Percentiles rank a stretch among this genome's conserved stretches.
These are phyloP conservation scores for Rhinoderma darwinii DNA, from an alignment of 2,113 vertebrate species.

Conservation along the genomic window DNA sequence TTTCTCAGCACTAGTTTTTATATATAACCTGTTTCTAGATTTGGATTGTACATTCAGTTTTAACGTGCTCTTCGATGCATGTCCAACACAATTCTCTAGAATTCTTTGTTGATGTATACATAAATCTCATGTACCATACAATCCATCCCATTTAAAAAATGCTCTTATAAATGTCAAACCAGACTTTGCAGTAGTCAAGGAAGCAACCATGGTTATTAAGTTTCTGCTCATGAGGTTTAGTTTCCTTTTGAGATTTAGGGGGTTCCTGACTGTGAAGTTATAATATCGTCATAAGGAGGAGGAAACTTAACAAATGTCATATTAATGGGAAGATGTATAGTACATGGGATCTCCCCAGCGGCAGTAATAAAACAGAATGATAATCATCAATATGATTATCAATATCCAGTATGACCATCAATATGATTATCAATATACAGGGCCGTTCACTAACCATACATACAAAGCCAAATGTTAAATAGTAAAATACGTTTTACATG, in stretches of 20 bases:
- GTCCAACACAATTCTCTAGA: not conserved
- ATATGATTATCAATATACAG: not conserved
- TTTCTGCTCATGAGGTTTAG: not conserved
- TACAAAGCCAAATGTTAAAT: not conserved
- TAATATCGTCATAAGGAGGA: not conserved
- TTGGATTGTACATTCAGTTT: not conserved
- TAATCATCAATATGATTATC: no score
- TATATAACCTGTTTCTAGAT: not conserved
- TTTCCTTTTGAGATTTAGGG: conserved; percentile 33
- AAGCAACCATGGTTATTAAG: conserved; percentile 12
- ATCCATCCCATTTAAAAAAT: not conserved
- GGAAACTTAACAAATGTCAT: not conserved
- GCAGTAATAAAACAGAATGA: conserved; percentile 5
- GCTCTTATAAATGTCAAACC: not conserved
- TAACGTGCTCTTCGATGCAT: no score
- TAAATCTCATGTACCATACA: not conserved
- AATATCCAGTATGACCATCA: not conserved
- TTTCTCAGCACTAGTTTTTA: no score
- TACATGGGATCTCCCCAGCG: not conserved
- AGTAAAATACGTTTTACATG: not conserved
- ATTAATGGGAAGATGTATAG: not conserved
- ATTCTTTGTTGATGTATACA: not conserved
- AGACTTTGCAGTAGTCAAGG: not conserved
- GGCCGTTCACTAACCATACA: not conserved
- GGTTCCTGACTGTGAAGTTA: conserved; percentile 19